Base-by-base conservation (phyloP, 1,140 invertebrate genomes). In the Eupristina koningsbergeri region DNA sequence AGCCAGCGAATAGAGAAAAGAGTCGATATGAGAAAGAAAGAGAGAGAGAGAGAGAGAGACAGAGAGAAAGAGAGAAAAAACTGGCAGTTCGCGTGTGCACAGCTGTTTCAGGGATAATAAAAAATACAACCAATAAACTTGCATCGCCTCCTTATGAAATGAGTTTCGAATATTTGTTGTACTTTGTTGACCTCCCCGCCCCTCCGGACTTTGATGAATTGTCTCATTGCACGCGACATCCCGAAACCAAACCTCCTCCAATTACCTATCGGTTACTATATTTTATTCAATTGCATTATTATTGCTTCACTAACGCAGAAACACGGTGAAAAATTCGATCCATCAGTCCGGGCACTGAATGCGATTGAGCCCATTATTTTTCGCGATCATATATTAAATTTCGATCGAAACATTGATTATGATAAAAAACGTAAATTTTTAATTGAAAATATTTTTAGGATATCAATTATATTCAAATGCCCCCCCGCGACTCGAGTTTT, bases 81-180 rank as follows among this genome's bases (percentile, higher is more conserved):
- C 0, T 0, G 45, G 19, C 58, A 34, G 2, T 19, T 83, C 36
- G 81, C 75, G 75, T 78, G 75, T 83, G 50, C 69, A 78, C 82
- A 84, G 83, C 78, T 80, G 83, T 80, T 80, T 84, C 71, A 69
- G 41, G 9, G 22, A 67, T 80, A 80, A 80, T 84, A 64, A 84
- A 29, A 74, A 83, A 58, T 36, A 78, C 26, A 41, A 77, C 74
- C 75, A 73, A 83, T 83, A 78, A 83, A 83, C 63, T 58, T 63
- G 39, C 29, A 75, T 84, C 63, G 76, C 67, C 34, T 69, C 64
- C 78, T 80, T 80, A 84, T 36, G 63, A 80, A 76, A 84, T 69
- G 71, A 80, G 69, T 84, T 84, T 84, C 47, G 31, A 80, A 74
- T 80, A 80, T 84, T 80, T 75, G 53, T 80, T 39, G 39, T 64